Evolutionary conservation across 2,113 vertebrate genomes (phyloP), one percentile per base, ranked within the genome.

Genomic region (Athene noctua): DNA sequence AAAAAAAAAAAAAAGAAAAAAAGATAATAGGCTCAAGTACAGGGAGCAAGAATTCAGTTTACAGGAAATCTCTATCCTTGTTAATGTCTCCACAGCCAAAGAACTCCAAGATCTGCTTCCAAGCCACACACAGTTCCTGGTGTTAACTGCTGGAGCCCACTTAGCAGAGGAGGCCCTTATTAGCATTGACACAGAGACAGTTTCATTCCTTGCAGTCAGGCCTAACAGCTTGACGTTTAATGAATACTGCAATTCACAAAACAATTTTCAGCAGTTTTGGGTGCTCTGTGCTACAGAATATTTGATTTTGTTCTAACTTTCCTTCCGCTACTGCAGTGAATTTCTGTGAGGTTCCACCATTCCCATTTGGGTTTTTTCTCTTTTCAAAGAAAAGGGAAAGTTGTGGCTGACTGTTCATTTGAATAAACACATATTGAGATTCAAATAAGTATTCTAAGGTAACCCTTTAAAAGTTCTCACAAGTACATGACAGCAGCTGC

Each of bases 381-480:
- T 58, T 81, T 90, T 62, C 16, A 47, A 68, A 75, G 8, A n/a
- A 84, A 75, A 80, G 11, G 6, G 10, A 78, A 83, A 44, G 20
- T 66, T 58, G 25, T 87, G 36, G 3, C 17, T 89, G 59, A 34
- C 21, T 91, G 21, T 30, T 86, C 40, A 70, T 81, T 90, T 84
- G 54, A 94, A 86, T 90, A 91, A 79, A 87, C 47, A 83, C 20
- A 68, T 61, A 88, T 14, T 92, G 80, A 92, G 59, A 95, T 96
- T 91, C 65, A 89, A 87, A 92, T 73, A 82, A 92, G 51, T 65
- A 61, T 75, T 95, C 14, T 63, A 49, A n/a, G 22, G 10, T 51
- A 95, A 75, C 2, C 5, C 40, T 93, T 87, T 70, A 44, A 83
- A 94, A 78, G 10, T 91, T 84, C 36, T 75, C 32, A 52, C 51